Evolutionary conservation across 2,113 vertebrate species (phyloP), one percentile per base, ranked within the genome.

Genomic region (Hypanus sabinus): DNA sequence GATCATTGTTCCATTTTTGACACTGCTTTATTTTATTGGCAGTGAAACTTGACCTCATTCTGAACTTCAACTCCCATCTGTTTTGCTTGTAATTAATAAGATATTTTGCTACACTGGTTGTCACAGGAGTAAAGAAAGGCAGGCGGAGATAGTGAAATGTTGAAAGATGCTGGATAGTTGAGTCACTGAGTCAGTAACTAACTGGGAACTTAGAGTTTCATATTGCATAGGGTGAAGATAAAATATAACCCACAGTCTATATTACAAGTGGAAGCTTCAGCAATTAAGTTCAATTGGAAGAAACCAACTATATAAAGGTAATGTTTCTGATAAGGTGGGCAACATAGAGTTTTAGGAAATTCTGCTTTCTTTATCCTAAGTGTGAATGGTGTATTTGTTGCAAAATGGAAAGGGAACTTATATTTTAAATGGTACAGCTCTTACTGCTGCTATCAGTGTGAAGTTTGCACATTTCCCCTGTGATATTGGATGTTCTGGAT

Each of bases 1-100:
- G 65, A 70, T 38, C 65, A 68, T 2, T 91, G n/a, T 68, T 36
- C 71, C 88, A 91, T 70, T n/a, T 70, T 91, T 91, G 88, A 91
- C 18, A 91, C 10, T 91, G 30, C 65, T 36, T 16, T 22, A 16
- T 36, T 91, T 22, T 90, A 46, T 68, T 38, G 62, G 88, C n/a
- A 91, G n/a, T 36, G 88, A n/a, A 36, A 70, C n/a, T 33, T 91
- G 65, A 91, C 88, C 62, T 38, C 20, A 65, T 70, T 91, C 88
- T 30, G 57, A 85, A 36, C 88, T 91, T 91, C 20, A 38, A 65
- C n/a, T 33, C 62, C 88, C 65, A 65, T n/a, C 65, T 91, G 88
- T 91, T 91, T 70, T 57, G 3, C 65, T 20, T 7, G 62, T 36
- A 91, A 70, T 38, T 9, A 70, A 20, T 91, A 70, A 68, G 70